A percentile compares a stretch with the other conserved stretches of the same genome.
phyloP scores from a whole-genome alignment of 2,797 vertebrate genomes.

The Sitta carolinensis region DNA sequence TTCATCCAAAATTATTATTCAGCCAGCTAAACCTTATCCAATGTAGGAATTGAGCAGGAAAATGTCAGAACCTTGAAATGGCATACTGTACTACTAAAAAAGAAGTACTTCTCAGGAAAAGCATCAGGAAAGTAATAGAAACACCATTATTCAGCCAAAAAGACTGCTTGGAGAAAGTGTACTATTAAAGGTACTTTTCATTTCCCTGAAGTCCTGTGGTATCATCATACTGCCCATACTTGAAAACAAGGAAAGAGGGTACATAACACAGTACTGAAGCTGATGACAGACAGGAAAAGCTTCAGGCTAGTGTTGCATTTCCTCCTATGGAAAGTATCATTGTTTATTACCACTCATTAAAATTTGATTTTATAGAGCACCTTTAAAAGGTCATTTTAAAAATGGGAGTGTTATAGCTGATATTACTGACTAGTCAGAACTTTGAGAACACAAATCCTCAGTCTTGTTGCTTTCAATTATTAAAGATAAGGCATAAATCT shows the following conservation, averaged over 20 bases:
- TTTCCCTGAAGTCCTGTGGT: neutral
- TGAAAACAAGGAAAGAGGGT: neutral
- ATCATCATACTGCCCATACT: neutral
- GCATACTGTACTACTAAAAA: neutral
- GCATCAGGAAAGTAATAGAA: neutral
- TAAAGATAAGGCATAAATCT: neutral
- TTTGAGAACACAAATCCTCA: slow-evolving; percentile 32
- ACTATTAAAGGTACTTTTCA: neutral
- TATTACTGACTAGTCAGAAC: slow-evolving; percentile 48
- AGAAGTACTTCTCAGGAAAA: neutral
- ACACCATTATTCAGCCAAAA: neutral
- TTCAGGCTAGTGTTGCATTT: slow-evolving; percentile 24
- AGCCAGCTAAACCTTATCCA: neutral
- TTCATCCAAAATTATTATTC: neutral
- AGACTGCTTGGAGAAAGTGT: neutral
- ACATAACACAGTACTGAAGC: neutral
- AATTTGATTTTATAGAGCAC: slow-evolving; percentile 63
- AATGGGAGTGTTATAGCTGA: slow-evolving; percentile 23
- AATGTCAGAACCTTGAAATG: neutral
- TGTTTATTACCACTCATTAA: slow-evolving; percentile 67
- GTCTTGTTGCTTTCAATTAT: slow-evolving; percentile 32
- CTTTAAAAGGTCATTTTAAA: slow-evolving; percentile 69
- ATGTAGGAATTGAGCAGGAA: neutral
- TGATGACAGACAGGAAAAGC: neutral
- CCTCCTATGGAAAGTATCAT: slow-evolving; percentile 36